phyloP scores from a whole-genome alignment of 2,113 vertebrate species.

The Notiomystis cincta region DNA sequence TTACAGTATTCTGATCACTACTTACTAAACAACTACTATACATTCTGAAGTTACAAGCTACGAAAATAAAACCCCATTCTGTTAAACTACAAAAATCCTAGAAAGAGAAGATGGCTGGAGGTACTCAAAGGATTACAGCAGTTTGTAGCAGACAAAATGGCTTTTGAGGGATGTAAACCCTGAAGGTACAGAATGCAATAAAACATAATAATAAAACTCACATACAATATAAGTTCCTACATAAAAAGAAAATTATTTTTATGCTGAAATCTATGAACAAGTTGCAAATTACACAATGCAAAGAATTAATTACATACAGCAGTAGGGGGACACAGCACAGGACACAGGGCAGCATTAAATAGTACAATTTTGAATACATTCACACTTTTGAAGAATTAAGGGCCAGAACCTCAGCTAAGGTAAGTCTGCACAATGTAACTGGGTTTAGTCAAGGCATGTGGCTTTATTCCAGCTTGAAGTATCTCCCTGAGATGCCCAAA shows the following conservation, averaged over 20 bases:
- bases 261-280: background rate
- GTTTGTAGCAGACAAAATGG: background rate
- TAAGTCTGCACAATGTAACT: background rate
- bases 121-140: background rate
- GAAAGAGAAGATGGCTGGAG: conserved; percentile 7
- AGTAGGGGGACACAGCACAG: background rate
- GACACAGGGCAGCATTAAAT: background rate
- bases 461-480: conserved; percentile 17
- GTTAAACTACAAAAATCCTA: conserved; percentile 38
- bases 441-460: conserved; percentile 5
- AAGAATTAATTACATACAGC: background rate
- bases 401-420: background rate
- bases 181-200: background rate
- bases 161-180: conserved; percentile 32
- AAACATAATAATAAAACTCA: background rate
- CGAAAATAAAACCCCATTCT: conserved; percentile 69
- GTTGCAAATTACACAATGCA: background rate
- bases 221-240: background rate
- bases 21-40: conserved; percentile 8
- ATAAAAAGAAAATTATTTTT: background rate
- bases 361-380: background rate
- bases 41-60: conserved; percentile 34
- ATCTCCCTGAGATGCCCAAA: conserved; percentile 37
- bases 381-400: background rate
- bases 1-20: conserved; percentile 32